These are phyloP conservation scores for Miniopterus natalensis DNA, from an alignment of 2,113 vertebrate species.

Conservation along the genomic window DNA sequence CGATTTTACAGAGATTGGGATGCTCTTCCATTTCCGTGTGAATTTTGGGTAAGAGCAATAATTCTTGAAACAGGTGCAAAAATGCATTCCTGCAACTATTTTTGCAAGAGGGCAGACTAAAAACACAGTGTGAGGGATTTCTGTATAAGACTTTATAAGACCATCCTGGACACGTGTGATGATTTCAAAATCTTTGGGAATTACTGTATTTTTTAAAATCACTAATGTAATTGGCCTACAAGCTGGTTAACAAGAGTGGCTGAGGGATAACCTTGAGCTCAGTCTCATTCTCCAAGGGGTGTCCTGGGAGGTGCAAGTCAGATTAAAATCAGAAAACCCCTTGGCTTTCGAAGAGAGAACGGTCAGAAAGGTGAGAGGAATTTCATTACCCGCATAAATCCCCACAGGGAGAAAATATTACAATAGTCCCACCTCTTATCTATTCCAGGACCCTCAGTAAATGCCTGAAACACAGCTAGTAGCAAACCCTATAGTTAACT, in stretches of 20 bases:
- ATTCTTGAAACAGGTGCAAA: neutral
- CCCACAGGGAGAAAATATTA: neutral
- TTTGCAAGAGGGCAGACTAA: neutral
- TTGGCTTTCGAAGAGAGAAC: neutral
- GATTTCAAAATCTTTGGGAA: neutral
- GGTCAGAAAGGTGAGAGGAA: neutral
- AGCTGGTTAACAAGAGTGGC: neutral
- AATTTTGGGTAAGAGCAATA: constrained; percentile 14
- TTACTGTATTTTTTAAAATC: neutral
- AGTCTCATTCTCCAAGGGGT: neutral
- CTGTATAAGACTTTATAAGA: neutral
- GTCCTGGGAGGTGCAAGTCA: neutral
- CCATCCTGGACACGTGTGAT: neutral
- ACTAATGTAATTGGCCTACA: neutral
- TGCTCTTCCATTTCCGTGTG: constrained; percentile 13
- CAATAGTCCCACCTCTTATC: neutral
- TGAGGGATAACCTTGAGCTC: neutral
- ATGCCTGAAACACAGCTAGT: neutral
- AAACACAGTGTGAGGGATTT: neutral
- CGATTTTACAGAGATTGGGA: constrained; percentile 17
- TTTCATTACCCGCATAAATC: neutral
- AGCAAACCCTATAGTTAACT: neutral
- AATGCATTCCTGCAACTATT: neutral
- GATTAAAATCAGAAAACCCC: neutral
- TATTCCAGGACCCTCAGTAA: neutral